A percentile compares a stretch with the other conserved stretches of the same genome.
Conservation (phyloP, 2,797 vertebrate species). For the Sebastes minor region DNA sequence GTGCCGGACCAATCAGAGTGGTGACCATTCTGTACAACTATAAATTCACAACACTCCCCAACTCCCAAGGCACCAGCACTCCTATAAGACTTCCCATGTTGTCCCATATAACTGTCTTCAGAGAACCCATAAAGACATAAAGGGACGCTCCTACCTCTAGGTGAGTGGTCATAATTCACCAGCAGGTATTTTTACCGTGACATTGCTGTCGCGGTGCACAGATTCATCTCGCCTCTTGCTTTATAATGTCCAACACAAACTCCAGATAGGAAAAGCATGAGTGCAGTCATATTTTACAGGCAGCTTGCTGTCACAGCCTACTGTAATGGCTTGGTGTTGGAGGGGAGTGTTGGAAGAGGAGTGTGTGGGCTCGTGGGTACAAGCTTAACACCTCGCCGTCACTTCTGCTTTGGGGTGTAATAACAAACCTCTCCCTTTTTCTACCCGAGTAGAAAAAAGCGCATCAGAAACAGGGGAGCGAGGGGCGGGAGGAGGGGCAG, state of each 20-base stretch:
- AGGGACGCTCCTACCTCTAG: conserved; percentile 66
- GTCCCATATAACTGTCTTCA: conserved; percentile 74
- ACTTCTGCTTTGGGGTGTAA: conserved; percentile 54
- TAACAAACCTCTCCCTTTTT: conserved; percentile 62
- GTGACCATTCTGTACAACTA: conserved; percentile 55
- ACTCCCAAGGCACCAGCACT: conserved; percentile 63
- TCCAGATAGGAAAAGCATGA: conserved; percentile 55
- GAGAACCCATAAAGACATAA: conserved; percentile 78
- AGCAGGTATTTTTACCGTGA: conserved; percentile 73
- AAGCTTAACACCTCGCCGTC: conserved; percentile 36
- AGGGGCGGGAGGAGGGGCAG: conserved; percentile 54
- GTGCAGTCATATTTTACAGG: conserved; percentile 66
- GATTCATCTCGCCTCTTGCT: conserved; percentile 70
- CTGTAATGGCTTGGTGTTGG: conserved; percentile 41
- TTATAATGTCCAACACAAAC: conserved; percentile 72
- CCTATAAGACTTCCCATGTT: conserved; percentile 74
- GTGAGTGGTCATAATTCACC: conserved; percentile 77
- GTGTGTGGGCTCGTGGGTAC: background rate
- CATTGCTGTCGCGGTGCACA: conserved; percentile 65
- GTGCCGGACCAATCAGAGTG: conserved; percentile 47
- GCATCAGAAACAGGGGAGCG: conserved; percentile 25
- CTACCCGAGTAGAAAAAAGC: conserved; percentile 26
- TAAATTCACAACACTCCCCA: conserved; percentile 63
- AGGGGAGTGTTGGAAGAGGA: conserved; percentile 1
- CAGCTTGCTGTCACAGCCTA: conserved; percentile 44